Base-by-base conservation (phyloP, 2,888 invertebrate species). In the Arge pagana region DNA sequence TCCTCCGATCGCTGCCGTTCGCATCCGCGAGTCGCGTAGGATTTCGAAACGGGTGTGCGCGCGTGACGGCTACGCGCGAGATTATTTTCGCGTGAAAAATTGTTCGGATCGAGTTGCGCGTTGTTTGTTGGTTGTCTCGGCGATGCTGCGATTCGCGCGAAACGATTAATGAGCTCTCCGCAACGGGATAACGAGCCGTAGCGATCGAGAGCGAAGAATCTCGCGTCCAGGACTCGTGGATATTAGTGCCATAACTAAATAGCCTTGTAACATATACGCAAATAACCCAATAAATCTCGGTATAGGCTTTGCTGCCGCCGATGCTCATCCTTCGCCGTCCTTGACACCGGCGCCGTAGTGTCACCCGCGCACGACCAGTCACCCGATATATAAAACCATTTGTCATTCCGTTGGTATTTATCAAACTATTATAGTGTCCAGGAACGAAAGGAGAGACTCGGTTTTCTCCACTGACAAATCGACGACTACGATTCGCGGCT, bases 251-350 rank as follows among this genome's bases (percentile, higher is more conserved):
- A 35, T 18, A n/a, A n/a, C 45, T 45, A 33, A 42, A 28, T 33
- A 66, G 61, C 72, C 72, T 72, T 72, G 72, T 73, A 73, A 72
- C 71, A 71, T 70, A 72, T 72, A 70, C 66, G 65, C 67, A 67
- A 68, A 71, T 68, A 70, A 70, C 64, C 71, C 67, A 65, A 72
- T 72, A 72, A 72, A 72, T 71, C 70, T 69, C 56, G 56, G 56
- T 62, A 68, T 62, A 65, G 66, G 48, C 48, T 30, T 39, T 26
- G 23, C 16, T 21, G 50, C 30, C 30, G 5, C 28, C 19, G n/a
- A 59, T 63, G 62, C 61, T 67, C 68, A 70, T 71, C 69, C 67
- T 68, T 60, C 54, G 48, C 7, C 51, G 61, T 60, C 70, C 71
- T 71, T 70, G 70, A 69, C 68, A 67, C 62, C 66, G 58, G 16